Percentiles rank a stretch among this genome's conserved stretches.
These are phyloP conservation scores for Lomographa bimaculata DNA, from an alignment of 2,888 invertebrate species.

Conservation along the genomic window DNA sequence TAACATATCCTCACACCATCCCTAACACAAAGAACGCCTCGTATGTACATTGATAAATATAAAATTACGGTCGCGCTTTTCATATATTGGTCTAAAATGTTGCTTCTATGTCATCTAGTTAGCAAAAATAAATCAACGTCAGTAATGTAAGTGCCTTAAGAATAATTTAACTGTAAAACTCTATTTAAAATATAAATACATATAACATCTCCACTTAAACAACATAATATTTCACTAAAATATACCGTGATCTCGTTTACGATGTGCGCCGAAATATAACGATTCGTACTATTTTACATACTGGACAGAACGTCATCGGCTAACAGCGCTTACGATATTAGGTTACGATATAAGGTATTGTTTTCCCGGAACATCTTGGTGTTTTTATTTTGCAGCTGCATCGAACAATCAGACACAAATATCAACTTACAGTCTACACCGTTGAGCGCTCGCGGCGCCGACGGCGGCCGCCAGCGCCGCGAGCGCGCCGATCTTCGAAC, in stretches of 20 bases:
- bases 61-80: slow-evolving; percentile 20
- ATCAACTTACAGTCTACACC: slow-evolving; percentile 70
- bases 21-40: slow-evolving; percentile 42
- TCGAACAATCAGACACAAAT: slow-evolving; percentile 73
- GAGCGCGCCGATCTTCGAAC: slow-evolving; percentile 60
- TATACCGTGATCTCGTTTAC: slow-evolving; percentile 45
- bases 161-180: slow-evolving; percentile 61
- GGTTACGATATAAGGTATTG: slow-evolving; percentile 54
- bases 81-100: slow-evolving; percentile 44
- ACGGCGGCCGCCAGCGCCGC: slow-evolving; percentile 48
- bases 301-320: slow-evolving; percentile 74
- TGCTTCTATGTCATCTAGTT: slow-evolving; percentile 56
- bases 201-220: slow-evolving; percentile 54
- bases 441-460: slow-evolving; percentile 44
- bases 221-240: slow-evolving; percentile 38
- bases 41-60: slow-evolving; percentile 37
- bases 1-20: slow-evolving; percentile 41
- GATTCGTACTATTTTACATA: slow-evolving; percentile 43
- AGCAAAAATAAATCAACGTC: slow-evolving; percentile 62
- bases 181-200: slow-evolving; percentile 63
- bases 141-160: slow-evolving; percentile 53
- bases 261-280: slow-evolving; percentile 58
- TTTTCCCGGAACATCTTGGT: slow-evolving; percentile 62
- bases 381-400: slow-evolving; percentile 73
- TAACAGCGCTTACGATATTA: slow-evolving; percentile 63